Evolutionary conservation across 2,113 vertebrate species (phyloP).

Genomic region (Nothoprocta pentlandii): DNA sequence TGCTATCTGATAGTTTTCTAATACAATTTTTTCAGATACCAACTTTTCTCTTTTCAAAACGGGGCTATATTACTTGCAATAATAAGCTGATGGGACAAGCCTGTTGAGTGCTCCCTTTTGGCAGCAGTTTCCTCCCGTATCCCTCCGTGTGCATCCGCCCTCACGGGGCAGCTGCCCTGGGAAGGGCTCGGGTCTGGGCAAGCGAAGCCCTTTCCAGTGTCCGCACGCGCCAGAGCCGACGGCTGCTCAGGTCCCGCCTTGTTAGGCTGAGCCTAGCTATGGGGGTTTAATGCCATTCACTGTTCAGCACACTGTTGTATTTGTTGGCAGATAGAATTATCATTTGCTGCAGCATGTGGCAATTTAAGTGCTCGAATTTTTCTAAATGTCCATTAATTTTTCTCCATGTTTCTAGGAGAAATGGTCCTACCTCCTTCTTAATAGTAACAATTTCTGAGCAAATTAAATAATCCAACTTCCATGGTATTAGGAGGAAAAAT

Average conservation of each 20-base stretch:
- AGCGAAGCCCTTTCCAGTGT: background rate
- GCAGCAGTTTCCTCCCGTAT: rapidly evolving
- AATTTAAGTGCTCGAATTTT: too few species aligned
- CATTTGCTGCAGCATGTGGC: background rate
- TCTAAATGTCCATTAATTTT: background rate
- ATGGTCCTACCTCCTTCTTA: background rate
- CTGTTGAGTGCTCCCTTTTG: too few species aligned
- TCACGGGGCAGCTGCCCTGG: background rate
- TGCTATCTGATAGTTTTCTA: background rate
- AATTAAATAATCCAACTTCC: background rate
- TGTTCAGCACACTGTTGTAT: rapidly evolving
- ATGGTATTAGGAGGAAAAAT: background rate
- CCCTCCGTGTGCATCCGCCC: background rate
- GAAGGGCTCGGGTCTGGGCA: background rate
- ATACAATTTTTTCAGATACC: background rate
- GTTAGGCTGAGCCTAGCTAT: rapidly evolving
- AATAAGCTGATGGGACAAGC: background rate
- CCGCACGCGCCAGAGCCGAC: too few species aligned
- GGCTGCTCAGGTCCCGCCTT: rapidly evolving
- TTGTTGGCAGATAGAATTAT: background rate
- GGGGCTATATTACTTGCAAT: background rate
- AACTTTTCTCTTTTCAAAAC: background rate
- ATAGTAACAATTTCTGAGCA: background rate
- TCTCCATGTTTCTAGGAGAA: background rate
- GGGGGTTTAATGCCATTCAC: rapidly evolving